Percentiles rank a stretch among this genome's conserved stretches.
Evolutionary conservation across 2,888 invertebrate genomes (phyloP).

Genomic region (Eilema sororculum): DNA sequence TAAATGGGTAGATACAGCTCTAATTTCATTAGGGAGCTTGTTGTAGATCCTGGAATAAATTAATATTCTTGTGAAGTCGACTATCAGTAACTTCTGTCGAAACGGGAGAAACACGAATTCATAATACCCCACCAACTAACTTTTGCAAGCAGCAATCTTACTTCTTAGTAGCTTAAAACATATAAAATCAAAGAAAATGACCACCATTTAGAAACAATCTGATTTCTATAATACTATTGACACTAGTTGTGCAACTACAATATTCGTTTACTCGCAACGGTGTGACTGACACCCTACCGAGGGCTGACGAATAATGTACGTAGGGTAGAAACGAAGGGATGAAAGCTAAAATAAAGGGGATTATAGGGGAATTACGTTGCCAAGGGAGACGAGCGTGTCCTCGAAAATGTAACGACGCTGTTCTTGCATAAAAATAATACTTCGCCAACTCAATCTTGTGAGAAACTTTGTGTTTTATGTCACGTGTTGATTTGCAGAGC

Average conservation of each 20-base stretch:
- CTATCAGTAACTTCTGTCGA: not conserved
- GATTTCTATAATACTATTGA: not conserved
- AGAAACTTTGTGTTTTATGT: constrained; percentile 22
- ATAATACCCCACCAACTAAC: not conserved
- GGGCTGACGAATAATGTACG: constrained; percentile 62
- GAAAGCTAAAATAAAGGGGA: constrained; percentile 80
- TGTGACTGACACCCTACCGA: constrained; percentile 62
- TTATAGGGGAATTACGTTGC: constrained; percentile 78
- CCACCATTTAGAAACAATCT: too few species aligned
- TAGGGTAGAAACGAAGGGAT: constrained; percentile 68
- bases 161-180: not conserved
- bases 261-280: constrained; percentile 53
- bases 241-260: too few species aligned
- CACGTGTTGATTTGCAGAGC: constrained; percentile 2
- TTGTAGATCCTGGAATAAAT: too few species aligned
- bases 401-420: constrained; percentile 50
- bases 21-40: not conserved
- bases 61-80: not conserved
- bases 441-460: constrained; percentile 27
- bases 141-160: not conserved
- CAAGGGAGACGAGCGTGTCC: constrained; percentile 64
- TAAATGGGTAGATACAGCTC: not conserved
- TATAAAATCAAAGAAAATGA: not conserved
- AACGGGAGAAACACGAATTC: not conserved
- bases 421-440: constrained; percentile 70